Conservation (phyloP, 2,113 vertebrate genomes). For the Perca fluviatilis region DNA sequence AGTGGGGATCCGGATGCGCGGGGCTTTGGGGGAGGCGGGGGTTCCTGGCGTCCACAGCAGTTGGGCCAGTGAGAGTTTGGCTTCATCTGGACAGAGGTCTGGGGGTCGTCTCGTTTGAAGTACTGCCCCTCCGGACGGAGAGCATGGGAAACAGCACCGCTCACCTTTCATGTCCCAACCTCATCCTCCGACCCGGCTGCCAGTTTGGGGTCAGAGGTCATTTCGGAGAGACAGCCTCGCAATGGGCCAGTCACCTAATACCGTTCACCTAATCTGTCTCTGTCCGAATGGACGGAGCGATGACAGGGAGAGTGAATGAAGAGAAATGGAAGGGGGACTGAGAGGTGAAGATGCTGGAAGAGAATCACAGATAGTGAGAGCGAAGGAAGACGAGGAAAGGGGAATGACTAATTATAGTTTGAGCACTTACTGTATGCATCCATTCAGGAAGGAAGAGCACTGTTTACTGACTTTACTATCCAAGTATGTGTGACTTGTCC, state of each 20-base stretch:
- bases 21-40: constrained; percentile 52
- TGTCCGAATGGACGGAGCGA: constrained; percentile 46
- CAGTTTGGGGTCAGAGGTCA: constrained; percentile 60
- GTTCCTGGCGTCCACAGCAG: constrained; percentile 52
- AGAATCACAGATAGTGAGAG: constrained; percentile 49
- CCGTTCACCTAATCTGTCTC: constrained; percentile 68
- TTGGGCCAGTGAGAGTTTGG: constrained; percentile 59
- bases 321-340: constrained; percentile 23
- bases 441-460: constrained; percentile 67
- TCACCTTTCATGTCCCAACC: constrained; percentile 69
- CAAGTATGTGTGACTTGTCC: constrained; percentile 72
- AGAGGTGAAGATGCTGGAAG: constrained; percentile 45
- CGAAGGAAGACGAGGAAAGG: constrained; percentile 24
- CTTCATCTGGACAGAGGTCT: constrained; percentile 68
- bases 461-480: constrained; percentile 74
- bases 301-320: constrained; percentile 42
- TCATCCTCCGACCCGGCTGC: constrained; percentile 62
- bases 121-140: constrained; percentile 64
- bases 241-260: constrained; percentile 38
- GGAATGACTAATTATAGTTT: constrained; percentile 62
- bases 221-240: constrained; percentile 35
- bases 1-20: constrained; percentile 65
- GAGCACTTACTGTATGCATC: constrained; percentile 32
- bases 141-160: constrained; percentile 75
- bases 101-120: constrained; percentile 75